These are phyloP conservation scores for Murina feae DNA, from an alignment of 2,113 vertebrate species.

Conservation along the genomic window DNA sequence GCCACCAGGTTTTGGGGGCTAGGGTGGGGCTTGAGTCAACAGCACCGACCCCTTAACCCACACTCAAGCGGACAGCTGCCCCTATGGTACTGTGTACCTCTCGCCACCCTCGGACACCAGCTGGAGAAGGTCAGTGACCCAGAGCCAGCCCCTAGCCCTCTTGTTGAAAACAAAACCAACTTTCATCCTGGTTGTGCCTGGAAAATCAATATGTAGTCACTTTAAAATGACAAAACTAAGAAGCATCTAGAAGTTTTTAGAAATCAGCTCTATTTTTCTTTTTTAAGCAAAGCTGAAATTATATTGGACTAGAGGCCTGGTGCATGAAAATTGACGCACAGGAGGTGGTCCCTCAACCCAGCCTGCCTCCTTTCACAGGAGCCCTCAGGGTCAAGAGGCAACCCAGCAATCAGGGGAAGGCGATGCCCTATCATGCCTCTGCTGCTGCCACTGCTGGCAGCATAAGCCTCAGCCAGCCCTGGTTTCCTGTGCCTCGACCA, in stretches of 20 bases:
- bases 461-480: no score
- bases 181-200: neutral
- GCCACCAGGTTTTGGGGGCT: neutral
- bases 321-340: no score
- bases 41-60: slow-evolving; percentile 82
- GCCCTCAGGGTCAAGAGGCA: no score
- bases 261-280: neutral
- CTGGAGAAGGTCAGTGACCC: slow-evolving; percentile 94
- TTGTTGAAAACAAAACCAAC: neutral
- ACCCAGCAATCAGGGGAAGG: no score
- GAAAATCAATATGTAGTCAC: neutral
- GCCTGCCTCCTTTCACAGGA: no score
- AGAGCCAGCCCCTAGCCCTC: neutral
- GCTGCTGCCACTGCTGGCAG: no score
- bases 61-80: slow-evolving; percentile 95
- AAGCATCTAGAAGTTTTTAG: neutral
- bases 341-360: no score
- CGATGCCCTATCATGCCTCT: no score
- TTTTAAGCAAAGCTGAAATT: neutral
- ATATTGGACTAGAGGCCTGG: neutral
- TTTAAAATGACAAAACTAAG: neutral
- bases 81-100: slow-evolving; percentile 95
- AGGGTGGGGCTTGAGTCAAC: neutral
- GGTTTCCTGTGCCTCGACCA: no score
- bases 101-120: slow-evolving; percentile 96